A percentile compares a stretch with the other conserved stretches of the same genome.
phyloP scores from a whole-genome alignment of 2,888 invertebrate species.

The Tholera decimalis region DNA sequence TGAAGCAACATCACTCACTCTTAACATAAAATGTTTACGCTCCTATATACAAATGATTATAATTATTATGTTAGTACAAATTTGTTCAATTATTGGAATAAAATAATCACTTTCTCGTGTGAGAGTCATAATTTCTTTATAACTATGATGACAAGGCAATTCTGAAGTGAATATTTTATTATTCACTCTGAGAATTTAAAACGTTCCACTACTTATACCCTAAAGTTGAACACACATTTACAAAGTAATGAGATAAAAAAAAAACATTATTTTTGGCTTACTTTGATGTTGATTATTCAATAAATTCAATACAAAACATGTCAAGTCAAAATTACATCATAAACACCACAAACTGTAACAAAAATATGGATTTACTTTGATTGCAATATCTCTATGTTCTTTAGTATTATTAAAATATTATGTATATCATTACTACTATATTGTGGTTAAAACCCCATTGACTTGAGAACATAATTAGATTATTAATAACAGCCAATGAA shows the following conservation, averaged over 20 bases:
- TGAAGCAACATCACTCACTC: constrained; percentile 70
- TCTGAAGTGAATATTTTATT: constrained; percentile 69
- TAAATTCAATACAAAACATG: constrained; percentile 70
- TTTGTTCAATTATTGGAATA: constrained; percentile 88
- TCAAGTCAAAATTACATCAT: constrained; percentile 68
- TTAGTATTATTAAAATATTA: constrained; percentile 44
- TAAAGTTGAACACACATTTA: constrained; percentile 89
- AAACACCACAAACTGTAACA: constrained; percentile 72
- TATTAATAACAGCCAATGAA: constrained; percentile 71
- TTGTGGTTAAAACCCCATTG: constrained; percentile 65
- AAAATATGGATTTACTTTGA: constrained; percentile 68
- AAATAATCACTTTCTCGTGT: constrained; percentile 81
- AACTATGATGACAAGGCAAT: constrained; percentile 80
- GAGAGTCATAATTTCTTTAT: constrained; percentile 76
- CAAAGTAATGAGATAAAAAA: constrained; percentile 76
- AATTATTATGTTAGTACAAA: constrained; percentile 71
- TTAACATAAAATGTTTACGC: constrained; percentile 68
- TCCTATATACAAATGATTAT: constrained; percentile 74
- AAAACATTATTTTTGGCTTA: constrained; percentile 86
- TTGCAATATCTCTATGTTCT: constrained; percentile 58
- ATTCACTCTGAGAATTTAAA: constrained; percentile 76
- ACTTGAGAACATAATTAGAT: constrained; percentile 73
- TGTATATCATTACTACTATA: constrained; percentile 43
- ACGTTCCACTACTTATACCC: constrained; percentile 83
- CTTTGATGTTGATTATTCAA: constrained; percentile 78